Conservation (phyloP, 2,888 invertebrate genomes). For the Heterodera filipjevi region DNA sequence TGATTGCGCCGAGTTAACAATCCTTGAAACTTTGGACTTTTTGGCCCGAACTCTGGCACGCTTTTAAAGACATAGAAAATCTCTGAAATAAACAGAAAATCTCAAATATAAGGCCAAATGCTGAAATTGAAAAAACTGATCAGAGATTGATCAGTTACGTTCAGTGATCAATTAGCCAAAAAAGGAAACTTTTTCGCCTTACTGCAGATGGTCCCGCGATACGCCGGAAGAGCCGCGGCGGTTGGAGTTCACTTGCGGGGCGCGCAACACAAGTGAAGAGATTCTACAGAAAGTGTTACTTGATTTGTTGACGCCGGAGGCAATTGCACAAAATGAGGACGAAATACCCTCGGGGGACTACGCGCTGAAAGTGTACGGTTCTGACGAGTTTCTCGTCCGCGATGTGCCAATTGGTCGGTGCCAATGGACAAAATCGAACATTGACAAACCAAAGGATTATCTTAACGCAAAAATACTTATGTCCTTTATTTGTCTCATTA, state of each 20-base stretch:
- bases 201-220: conserved; percentile 39
- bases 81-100: no score
- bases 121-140: background rate
- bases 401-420: conserved; percentile 15
- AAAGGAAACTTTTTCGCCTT: background rate
- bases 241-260: conserved; percentile 50
- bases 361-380: conserved; percentile 52
- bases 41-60: no score
- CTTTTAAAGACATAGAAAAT: no score
- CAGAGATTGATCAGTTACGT: background rate
- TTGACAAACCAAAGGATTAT: conserved; percentile 23
- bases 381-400: conserved; percentile 38
- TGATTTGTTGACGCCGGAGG: conserved; percentile 41
- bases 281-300: conserved; percentile 50
- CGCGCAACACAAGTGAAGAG: conserved; percentile 45
- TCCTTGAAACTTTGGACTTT: no score
- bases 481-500: no score
- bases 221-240: conserved; percentile 32
- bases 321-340: conserved; percentile 36
- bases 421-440: conserved; percentile 43
- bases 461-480: no score
- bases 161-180: no score
- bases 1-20: no score
- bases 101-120: no score
- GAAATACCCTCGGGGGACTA: conserved; percentile 48